A percentile compares a stretch with the other conserved stretches of the same genome.
Evolutionary conservation across 1,140 invertebrate genomes (phyloP).

Genomic region (Heliconius eleuchia): DNA sequence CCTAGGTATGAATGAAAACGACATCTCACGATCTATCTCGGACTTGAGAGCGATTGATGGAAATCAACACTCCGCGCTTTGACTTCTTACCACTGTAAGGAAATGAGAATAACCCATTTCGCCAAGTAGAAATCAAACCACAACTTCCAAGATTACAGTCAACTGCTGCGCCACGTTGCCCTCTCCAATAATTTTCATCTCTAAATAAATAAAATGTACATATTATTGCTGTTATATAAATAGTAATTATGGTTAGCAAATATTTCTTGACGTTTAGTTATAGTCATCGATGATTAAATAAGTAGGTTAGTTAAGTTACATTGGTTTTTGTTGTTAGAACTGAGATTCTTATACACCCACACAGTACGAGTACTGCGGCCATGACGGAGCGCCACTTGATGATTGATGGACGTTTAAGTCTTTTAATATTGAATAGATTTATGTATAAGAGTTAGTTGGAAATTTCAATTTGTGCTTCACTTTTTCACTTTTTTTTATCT

Average conservation of each 20-base stretch:
- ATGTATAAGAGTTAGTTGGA: too few relatives aligned
- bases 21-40: too few relatives aligned
- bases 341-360: not conserved
- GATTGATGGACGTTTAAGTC: not conserved
- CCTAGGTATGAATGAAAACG: too few relatives aligned
- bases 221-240: not conserved
- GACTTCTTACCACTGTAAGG: not conserved
- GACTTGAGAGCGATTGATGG: too few relatives aligned
- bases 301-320: conserved; percentile 1
- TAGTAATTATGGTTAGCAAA: not conserved
- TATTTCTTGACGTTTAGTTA: not conserved
- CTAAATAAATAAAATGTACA: not conserved
- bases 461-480: too few relatives aligned
- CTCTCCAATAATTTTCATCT: too few relatives aligned
- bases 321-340: conserved; percentile 12
- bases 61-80: too few relatives aligned
- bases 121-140: too few relatives aligned
- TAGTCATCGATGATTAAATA: conserved; percentile 5
- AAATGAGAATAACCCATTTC: not conserved
- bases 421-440: too few relatives aligned
- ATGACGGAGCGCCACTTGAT: conserved; percentile 5
- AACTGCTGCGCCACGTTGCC: too few relatives aligned
- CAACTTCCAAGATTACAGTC: too few relatives aligned
- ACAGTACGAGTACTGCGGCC: not conserved
- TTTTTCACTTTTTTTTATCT: too few relatives aligned